These are phyloP conservation scores for Aphidius gifuensis DNA, from an alignment of 1,140 invertebrate genomes.

Conservation along the genomic window DNA sequence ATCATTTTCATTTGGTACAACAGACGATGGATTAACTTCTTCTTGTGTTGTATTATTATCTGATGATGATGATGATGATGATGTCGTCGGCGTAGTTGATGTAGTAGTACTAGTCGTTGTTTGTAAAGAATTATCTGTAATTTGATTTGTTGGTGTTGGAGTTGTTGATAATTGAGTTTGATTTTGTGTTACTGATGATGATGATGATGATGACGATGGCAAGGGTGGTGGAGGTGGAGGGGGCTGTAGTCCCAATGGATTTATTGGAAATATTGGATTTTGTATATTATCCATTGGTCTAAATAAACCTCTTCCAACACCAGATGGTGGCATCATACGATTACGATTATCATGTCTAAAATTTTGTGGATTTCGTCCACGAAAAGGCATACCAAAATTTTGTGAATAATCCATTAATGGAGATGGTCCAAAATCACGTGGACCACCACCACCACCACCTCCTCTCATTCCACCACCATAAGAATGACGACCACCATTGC, in stretches of 20 bases:
- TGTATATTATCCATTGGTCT: constrained; percentile 23
- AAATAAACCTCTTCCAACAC: constrained; percentile 21
- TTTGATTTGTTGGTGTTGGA: too few relatives aligned
- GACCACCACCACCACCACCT: constrained; percentile 34
- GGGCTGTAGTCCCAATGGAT: constrained; percentile 16
- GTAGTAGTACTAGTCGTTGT: too few relatives aligned
- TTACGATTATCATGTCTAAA: constrained; percentile 38
- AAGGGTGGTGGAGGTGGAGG: constrained; percentile 20
- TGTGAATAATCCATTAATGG: constrained; percentile 27
- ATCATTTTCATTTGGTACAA: not conserved
- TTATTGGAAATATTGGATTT: constrained; percentile 23
- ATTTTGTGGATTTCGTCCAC: constrained; percentile 40
- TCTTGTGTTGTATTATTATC: not conserved
- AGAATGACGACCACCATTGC: constrained; percentile 38
- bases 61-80: not conserved
- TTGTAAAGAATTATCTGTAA: too few relatives aligned
- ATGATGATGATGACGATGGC: not conserved
- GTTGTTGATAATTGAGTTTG: too few relatives aligned
- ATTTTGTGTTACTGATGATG: not conserved
- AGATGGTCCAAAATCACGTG: constrained; percentile 40
- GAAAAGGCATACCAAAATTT: constrained; percentile 39
- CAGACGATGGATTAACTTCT: not conserved
- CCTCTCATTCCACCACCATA: constrained; percentile 38
- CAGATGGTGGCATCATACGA: constrained; percentile 31
- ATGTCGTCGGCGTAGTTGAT: not conserved